Evolutionary conservation across 2,888 invertebrate species (phyloP).

Genomic region (Synanthedon myopaeformis): DNA sequence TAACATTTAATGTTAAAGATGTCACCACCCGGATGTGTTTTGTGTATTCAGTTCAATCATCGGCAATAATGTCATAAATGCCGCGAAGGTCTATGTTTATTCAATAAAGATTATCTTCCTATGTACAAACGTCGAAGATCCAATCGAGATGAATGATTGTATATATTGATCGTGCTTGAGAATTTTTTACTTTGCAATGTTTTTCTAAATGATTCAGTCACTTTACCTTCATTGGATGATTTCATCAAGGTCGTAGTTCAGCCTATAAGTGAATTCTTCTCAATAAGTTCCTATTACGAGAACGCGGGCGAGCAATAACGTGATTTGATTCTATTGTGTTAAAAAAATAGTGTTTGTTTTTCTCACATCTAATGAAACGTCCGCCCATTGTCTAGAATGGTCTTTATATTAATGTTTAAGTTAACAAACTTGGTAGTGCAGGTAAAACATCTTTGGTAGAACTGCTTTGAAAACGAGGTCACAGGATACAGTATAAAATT

Average conservation of each 20-base stretch:
- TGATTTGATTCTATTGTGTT: slow-evolving; percentile 4
- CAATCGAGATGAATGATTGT: slow-evolving; percentile 7
- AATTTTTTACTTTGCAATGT: slow-evolving; percentile 24
- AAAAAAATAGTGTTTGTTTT: slow-evolving; percentile 23
- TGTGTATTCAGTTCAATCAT: slow-evolving; percentile 8
- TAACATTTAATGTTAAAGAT: slow-evolving; percentile 2
- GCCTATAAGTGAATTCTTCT: neutral
- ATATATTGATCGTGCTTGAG: slow-evolving; percentile 19
- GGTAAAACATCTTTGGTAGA: neutral
- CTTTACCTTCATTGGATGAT: slow-evolving; percentile 33
- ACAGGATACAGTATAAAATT: slow-evolving; percentile 15
- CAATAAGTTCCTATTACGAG: neutral
- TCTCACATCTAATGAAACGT: slow-evolving; percentile 43
- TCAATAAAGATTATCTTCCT: slow-evolving; percentile 6
- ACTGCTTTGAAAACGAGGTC: slow-evolving; percentile 28
- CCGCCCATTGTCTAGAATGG: slow-evolving; percentile 45
- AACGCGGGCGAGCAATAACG: neutral
- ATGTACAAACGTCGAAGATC: slow-evolving; percentile 3
- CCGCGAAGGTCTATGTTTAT: slow-evolving; percentile 5
- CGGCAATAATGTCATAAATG: slow-evolving; percentile 4
- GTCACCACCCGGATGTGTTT: slow-evolving; percentile 7
- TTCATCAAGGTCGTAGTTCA: slow-evolving; percentile 26
- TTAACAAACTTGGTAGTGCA: neutral
- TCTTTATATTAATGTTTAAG: slow-evolving; percentile 9
- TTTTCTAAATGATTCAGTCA: slow-evolving; percentile 27